Evolutionary conservation across 1,140 invertebrate genomes (phyloP).

Genomic region (Antheraea pernyi): DNA sequence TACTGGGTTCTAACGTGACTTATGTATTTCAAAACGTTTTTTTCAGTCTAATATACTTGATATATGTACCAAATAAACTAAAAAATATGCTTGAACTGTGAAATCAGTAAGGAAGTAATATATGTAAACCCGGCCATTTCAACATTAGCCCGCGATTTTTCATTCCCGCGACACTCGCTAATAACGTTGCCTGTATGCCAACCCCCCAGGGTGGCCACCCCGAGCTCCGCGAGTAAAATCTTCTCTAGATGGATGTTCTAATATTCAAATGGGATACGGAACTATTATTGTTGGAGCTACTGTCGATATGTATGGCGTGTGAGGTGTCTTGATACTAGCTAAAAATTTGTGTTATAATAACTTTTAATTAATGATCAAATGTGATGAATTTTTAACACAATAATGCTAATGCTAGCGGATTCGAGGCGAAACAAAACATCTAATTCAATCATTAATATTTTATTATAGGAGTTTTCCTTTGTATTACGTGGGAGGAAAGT

Average conservation of each 20-base stretch:
- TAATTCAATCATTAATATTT: no score
- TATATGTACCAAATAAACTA: no score
- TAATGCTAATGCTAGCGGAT: no score
- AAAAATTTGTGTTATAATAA: background rate
- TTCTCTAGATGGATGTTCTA: slow-evolving; percentile 74
- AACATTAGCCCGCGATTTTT: background rate
- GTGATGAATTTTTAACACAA: no score
- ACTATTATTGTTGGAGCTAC: slow-evolving; percentile 78
- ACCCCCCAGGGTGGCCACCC: slow-evolving; percentile 14
- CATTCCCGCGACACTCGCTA: slow-evolving; percentile 27
- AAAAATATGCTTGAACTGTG: no score
- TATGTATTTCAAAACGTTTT: no score
- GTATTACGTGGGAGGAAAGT: no score
- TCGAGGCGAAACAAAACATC: no score
- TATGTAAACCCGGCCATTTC: slow-evolving; percentile 4
- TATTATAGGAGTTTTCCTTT: no score
- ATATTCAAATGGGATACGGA: slow-evolving; percentile 79
- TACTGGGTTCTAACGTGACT: no score
- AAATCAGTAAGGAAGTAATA: no score
- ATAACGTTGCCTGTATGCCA: slow-evolving; percentile 43
- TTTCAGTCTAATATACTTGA: no score
- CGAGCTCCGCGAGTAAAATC: slow-evolving; percentile 50
- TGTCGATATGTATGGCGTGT: slow-evolving; percentile 61
- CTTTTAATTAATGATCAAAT: background rate
- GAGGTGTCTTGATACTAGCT: slow-evolving; percentile 46